Base-by-base conservation (phyloP, 92 coral and sea anemone genomes). In the Galaxea fascicularis region DNA sequence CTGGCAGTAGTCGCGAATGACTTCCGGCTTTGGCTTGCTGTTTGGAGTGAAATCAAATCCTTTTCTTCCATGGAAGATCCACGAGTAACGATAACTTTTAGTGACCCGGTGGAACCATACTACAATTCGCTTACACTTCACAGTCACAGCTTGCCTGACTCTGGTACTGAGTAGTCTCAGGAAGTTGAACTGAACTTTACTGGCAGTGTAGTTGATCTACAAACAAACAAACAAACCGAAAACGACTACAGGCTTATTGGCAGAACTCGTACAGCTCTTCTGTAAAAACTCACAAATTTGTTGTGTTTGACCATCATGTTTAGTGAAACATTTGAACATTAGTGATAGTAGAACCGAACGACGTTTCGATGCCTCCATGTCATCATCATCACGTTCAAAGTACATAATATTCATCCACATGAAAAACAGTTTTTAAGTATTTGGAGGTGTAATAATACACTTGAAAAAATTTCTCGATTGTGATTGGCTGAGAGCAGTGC, bases 171-270 rank as follows among this genome's bases (percentile, higher is more conserved):
- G 94, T 60, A 97, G 87, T 85, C 99, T 78, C 59, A 97, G 96
- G 62, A 97, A 97, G 92, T 97, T 97, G 1, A 97, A 83, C 91
- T 97, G 99, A 45, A 91, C 94, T 95, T 88, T 93, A 58, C 89
- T 87, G 82, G 92, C 84, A 57, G 79, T 87, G 93, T 97, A 97
- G 35, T 85, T 74, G 91, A 96, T 92, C 98, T 94, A 80, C 11
- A 67, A 82, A 82, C 27, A 31, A 3, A 59, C 9, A 20, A 60
- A 60, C 41, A 35, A 62, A 58, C 35, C 35, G 20, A 31, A 12
- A 21, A 21, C 9, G 25, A 26, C 52, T 69, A 27, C 35, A 35
- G 47, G 10, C 47, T 30, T 6, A 62, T 62, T 16, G 26, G 5
- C 67, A 35, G 41, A 35, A 2, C 6, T 2, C 41, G 3, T 6